Evolutionary conservation across 2,113 vertebrate species (phyloP).

Genomic region (Setophaga kirtlandii): DNA sequence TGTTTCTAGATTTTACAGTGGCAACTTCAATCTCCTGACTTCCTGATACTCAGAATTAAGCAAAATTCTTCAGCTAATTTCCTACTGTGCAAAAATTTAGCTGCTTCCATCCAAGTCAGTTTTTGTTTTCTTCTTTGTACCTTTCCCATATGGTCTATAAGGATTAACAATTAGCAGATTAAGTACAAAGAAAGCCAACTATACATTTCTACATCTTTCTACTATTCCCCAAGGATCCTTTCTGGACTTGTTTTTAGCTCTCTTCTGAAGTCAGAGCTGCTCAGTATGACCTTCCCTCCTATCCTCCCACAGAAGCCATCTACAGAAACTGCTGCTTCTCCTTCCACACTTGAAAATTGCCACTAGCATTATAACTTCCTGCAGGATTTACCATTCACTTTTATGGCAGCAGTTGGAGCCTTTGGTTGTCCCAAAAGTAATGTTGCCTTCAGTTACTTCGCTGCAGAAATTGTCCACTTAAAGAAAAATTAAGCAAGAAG

Average conservation of each 20-base stretch:
- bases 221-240: neutral
- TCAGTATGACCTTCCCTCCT: neutral
- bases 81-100: neutral
- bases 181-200: neutral
- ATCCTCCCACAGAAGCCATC: neutral
- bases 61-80: neutral
- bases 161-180: neutral
- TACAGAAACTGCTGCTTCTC: neutral
- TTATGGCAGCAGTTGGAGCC: neutral
- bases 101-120: neutral
- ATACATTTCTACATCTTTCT: neutral
- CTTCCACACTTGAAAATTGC: neutral
- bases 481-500: neutral
- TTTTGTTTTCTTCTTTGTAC: neutral
- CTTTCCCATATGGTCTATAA: neutral
- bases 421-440: neutral
- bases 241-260: neutral
- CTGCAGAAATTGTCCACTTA: neutral
- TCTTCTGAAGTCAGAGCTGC: neutral
- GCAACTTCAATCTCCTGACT: neutral
- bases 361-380: neutral
- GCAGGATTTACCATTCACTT: neutral
- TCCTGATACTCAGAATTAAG: neutral
- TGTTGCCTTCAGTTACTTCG: neutral
- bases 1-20: neutral